Evolutionary conservation across 2,113 vertebrate species (phyloP), one percentile per base, ranked within the genome.

Genomic region (Sclerurus mexicanus): DNA sequence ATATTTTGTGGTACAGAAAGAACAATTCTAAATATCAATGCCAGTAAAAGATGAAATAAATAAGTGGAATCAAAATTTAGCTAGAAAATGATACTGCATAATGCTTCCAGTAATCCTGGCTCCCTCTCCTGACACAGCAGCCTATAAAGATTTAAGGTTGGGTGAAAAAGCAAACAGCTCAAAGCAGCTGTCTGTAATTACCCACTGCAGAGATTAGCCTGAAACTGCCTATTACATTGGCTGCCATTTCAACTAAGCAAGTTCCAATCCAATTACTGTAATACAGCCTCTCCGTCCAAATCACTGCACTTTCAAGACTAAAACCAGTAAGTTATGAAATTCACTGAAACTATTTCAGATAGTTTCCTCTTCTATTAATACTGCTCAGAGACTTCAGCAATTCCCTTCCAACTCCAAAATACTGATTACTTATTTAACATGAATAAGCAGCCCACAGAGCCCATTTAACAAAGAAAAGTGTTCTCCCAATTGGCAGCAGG

Each of bases 151-250:
- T 22, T 74, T 91, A 89, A 73, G 9, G 55, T 24, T 77, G 64
- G 64, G 91, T 89, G 87, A 94, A 95, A 96, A 93, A 85, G 81
- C 72, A 86, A 94, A 92, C 68, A 93, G 88, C 88, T 92, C 82
- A 78, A 62, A 81, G 53, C 52, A 83, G 47, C 58, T 91, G 79
- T 33, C 50, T 69, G 50, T 79, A 95, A 91, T 79, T 94, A 85
- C 79, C 67, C 79, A 67, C 2, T 50, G 76, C 82, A 86, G 39
- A 79, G 95, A 94, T 96, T 95, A 96, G 83, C 88, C 83, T 84
- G 64, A 86, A 96, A 90, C 72, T 74, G 72, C 53, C 80, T 81
- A 50, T 74, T 90, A 82, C 82, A 78, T 9, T 76, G 91, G 49
- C 85, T 96, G 83, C 60, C 66, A 80, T 40, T 85, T 77, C 81